Evolutionary conservation across 2,797 vertebrate species (phyloP), one percentile per base, ranked within the genome.

Genomic region (Neoniphon sammara): DNA sequence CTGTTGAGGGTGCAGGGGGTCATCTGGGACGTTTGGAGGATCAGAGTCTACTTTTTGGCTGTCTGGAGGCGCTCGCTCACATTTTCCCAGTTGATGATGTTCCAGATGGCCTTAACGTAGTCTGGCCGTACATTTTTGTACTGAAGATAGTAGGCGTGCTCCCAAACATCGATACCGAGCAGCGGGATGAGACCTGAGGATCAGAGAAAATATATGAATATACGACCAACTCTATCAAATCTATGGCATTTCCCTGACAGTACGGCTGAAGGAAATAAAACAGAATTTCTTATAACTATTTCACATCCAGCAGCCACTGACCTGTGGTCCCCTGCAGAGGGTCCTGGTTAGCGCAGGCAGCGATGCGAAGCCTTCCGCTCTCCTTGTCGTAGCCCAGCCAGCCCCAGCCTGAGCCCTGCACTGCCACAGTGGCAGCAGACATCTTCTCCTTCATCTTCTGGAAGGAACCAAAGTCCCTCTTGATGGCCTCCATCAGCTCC

Each of bases 51-150:
- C 88, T 98, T 98, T 84, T 92, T 94, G 61, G 94, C 95, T 20
- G 89, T 44, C 68, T 90, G 77, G 0, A 97, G 96, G 90, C 97
- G 95, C 69, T 97, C 95, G 18, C 89, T 89, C 66, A 99, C 95
- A 42, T 99, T 98, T 79, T 98, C 96, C 98, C 98, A 99, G 93
- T 94, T 98, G 90, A 99, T 92, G 27, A 98, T 94, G 67, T 97
- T 98, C 98, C 98, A 99, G 83, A 99, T 97, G 14, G 97, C 98
- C 83, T 99, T 98, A 54, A 99, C 94, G 53, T 99, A 99, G 88
- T 99, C 98, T 0, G 97, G 97, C 10, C 97, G 93, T 79, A 99
- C 97, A 15, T 99, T 99, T 93, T 98, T 99, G 92, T 99, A 99
- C 77, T 99, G 98, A 65, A 99, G 95, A 81, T 99, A 99, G 80